Conservation (phyloP, 1,140 invertebrate genomes). For the Drosophila sucinea region DNA sequence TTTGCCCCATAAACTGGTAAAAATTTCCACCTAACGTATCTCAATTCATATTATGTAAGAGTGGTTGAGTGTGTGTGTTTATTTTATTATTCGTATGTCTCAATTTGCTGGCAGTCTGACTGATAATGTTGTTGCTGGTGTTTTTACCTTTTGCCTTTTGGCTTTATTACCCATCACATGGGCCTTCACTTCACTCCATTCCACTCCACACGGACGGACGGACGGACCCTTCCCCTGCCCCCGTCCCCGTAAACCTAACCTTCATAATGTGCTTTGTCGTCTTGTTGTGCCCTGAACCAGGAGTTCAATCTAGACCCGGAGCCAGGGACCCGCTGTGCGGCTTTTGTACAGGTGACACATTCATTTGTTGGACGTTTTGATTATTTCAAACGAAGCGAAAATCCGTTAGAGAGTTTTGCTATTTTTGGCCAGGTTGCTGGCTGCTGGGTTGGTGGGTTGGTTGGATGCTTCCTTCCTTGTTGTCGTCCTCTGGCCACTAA, state of each 20-base stretch:
- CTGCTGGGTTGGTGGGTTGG: neutral
- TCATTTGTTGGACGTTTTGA: constrained; percentile 71
- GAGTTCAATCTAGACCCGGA: neutral
- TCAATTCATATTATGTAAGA: neutral
- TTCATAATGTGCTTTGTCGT: neutral
- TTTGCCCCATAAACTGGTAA: neutral
- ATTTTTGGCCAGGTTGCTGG: constrained; percentile 21
- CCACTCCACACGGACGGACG: too few species aligned
- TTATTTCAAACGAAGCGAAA: constrained; percentile 69
- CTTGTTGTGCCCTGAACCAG: neutral
- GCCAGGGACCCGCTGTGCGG: constrained; percentile 20
- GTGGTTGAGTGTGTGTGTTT: constrained; percentile 14
- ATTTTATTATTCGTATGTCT: constrained; percentile 53
- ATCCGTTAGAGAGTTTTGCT: constrained; percentile 43
- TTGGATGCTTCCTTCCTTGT: neutral
- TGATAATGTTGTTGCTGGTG: constrained; percentile 23
- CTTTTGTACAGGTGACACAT: constrained; percentile 71
- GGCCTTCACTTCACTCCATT: neutral
- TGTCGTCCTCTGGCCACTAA: constrained; percentile 13
- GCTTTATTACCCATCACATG: constrained; percentile 28
- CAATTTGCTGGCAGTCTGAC: constrained; percentile 44
- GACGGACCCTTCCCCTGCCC: neutral
- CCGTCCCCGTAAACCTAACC: neutral
- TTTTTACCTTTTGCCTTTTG: constrained; percentile 49
- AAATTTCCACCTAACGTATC: neutral